Conservation (phyloP, 2,113 vertebrate species). For the Campylomormyrus numenius region DNA sequence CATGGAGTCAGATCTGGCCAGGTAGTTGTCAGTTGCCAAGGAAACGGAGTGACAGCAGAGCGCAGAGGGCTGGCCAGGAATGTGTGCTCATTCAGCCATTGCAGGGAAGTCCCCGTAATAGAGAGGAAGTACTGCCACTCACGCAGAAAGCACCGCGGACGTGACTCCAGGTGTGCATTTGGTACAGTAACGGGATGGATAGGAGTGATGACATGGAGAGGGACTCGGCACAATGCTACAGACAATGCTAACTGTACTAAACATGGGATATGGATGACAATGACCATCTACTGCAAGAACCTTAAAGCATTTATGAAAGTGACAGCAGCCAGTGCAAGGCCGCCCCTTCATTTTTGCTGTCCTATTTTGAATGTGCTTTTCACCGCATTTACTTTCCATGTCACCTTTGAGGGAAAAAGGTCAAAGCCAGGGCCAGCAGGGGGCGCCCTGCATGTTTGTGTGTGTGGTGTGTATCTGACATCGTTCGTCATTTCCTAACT, state of each 20-base stretch:
- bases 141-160: not conserved
- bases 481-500: slow-evolving; percentile 42
- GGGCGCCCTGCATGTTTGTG: slow-evolving; percentile 34
- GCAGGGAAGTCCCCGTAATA: not conserved
- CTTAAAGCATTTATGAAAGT: slow-evolving; percentile 28
- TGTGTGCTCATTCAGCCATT: not conserved
- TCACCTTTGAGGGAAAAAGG: slow-evolving; percentile 18
- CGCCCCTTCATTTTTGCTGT: slow-evolving; percentile 25
- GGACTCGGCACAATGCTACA: not conserved
- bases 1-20: not conserved
- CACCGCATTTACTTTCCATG: slow-evolving; percentile 28
- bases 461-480: slow-evolving; percentile 46
- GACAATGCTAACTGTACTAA: not conserved
- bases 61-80: not conserved
- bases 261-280: slow-evolving; percentile 5
- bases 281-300: slow-evolving; percentile 14
- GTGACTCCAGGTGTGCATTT: slow-evolving; percentile 21
- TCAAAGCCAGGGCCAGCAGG: slow-evolving; percentile 32
- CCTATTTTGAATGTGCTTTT: slow-evolving; percentile 42
- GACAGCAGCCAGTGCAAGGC: slow-evolving; percentile 5
- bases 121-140: not conserved
- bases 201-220: not conserved
- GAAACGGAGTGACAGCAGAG: not conserved
- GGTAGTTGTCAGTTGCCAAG: slow-evolving; percentile 12
- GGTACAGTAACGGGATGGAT: slow-evolving; percentile 23